Conservation (phyloP, 2,888 invertebrate genomes). For the Pecten maximus region DNA sequence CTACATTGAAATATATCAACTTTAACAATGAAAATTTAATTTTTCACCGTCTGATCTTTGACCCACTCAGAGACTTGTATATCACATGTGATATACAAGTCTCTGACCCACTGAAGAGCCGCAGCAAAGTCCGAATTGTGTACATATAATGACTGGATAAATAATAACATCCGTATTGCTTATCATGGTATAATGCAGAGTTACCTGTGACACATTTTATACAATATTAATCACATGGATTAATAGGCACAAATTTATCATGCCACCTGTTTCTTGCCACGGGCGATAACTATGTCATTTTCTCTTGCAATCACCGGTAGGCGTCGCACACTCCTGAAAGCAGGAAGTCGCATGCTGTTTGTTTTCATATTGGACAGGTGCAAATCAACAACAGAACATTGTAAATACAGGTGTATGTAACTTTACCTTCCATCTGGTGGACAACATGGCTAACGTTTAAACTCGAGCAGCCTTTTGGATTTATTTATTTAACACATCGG, state of each 20-base stretch:
- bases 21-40: too few relatives aligned
- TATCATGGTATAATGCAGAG: too few relatives aligned
- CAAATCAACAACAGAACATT: neutral
- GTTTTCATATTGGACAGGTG: slow-evolving; percentile 27
- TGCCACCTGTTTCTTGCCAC: neutral
- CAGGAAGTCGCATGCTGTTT: slow-evolving; percentile 33
- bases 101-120: too few relatives aligned
- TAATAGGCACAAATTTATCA: neutral
- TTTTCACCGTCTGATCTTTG: too few relatives aligned
- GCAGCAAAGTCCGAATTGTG: too few relatives aligned
- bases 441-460: neutral
- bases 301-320: neutral
- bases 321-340: neutral
- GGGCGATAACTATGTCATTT: neutral
- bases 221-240: neutral
- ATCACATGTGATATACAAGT: too few relatives aligned
- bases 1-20: too few relatives aligned
- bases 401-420: neutral
- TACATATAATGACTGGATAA: too few relatives aligned
- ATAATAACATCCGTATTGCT: too few relatives aligned
- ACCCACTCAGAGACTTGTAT: too few relatives aligned
- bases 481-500: neutral
- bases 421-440: neutral
- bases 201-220: too few relatives aligned
- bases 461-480: neutral